phyloP scores from a whole-genome alignment of 2,113 vertebrate species.

The Eptesicus fuscus region DNA sequence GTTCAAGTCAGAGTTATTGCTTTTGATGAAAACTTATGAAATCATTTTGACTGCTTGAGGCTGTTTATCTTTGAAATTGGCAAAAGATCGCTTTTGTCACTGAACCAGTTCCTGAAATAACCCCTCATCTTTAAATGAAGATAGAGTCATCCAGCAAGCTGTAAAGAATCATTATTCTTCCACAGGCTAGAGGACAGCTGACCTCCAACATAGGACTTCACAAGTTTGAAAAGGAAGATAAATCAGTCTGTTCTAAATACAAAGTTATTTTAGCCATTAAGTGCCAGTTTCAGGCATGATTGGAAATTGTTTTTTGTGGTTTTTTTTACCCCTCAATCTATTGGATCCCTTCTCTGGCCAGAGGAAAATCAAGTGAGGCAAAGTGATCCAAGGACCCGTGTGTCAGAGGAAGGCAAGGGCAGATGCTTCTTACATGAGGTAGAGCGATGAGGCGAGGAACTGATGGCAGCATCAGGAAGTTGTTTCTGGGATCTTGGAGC shows the following conservation, averaged over 20 bases:
- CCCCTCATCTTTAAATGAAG: conserved; percentile 38
- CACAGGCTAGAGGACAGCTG: neutral
- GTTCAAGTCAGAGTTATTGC: neutral
- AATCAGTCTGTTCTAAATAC: neutral
- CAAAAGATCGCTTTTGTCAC: conserved; percentile 43
- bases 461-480: neutral
- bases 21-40: conserved; percentile 20
- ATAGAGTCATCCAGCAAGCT: neutral
- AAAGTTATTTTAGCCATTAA: conserved; percentile 11
- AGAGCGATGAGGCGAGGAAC: neutral
- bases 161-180: conserved; percentile 21
- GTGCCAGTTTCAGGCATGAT: neutral
- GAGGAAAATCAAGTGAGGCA: neutral
- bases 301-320: neutral
- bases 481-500: neutral
- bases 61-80: conserved; percentile 47
- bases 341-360: neutral
- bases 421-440: neutral
- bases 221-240: neutral
- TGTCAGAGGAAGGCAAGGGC: neutral
- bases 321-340: neutral
- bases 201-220: neutral
- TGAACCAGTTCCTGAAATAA: conserved; percentile 33
- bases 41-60: conserved; percentile 30
- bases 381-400: neutral